phyloP scores from a whole-genome alignment of 2,797 vertebrate genomes.

The Phalloptychus januarius region DNA sequence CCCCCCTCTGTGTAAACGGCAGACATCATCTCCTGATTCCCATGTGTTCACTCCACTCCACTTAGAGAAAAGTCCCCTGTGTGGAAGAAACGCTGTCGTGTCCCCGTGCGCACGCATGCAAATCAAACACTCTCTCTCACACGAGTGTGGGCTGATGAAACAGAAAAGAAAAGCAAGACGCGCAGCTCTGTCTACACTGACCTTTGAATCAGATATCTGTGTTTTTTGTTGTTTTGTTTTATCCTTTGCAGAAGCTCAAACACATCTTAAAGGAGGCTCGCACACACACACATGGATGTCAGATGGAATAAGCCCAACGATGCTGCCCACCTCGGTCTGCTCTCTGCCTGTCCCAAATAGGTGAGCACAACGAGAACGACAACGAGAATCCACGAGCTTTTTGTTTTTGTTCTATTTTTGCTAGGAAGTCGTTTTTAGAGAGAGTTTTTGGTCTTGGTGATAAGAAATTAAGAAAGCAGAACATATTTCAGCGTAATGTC shows the following conservation, averaged over 20 bases:
- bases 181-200: background rate
- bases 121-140: background rate
- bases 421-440: background rate
- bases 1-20: background rate
- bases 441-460: background rate
- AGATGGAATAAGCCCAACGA: conserved; percentile 57
- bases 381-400: background rate
- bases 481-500: background rate
- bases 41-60: conserved; percentile 15
- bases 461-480: background rate
- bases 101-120: background rate
- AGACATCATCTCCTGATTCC: conserved; percentile 27
- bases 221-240: background rate
- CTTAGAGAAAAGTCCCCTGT: conserved; percentile 64
- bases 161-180: background rate
- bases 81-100: conserved; percentile 50
- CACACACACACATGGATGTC: conserved; percentile 57
- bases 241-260: conserved; percentile 35
- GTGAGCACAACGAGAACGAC: conserved; percentile 34
- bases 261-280: conserved; percentile 30
- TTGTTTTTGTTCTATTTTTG: background rate
- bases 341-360: conserved; percentile 59
- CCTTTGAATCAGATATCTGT: background rate
- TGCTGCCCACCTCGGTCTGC: conserved; percentile 65
- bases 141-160: conserved; percentile 34